Base-by-base conservation (phyloP, 2,888 invertebrate species). In the Zele albiditarsus region DNA sequence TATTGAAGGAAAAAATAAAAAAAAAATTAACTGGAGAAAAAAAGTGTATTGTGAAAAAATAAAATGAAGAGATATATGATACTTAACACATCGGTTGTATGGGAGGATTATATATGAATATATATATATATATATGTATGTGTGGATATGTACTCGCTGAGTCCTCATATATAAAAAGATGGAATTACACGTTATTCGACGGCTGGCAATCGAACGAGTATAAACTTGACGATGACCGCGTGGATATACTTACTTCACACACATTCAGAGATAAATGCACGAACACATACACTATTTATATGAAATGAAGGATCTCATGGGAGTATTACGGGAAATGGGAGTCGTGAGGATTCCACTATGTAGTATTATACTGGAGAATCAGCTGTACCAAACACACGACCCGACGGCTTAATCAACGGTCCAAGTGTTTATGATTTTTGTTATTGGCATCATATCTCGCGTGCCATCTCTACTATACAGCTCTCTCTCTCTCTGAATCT, bases 371-470 rank as follows among this genome's bases (percentile, higher is more conserved):
- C 3, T 46, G 20, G 53, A 53, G 53, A 53, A 53, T 53, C 53
- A 53, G 23, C 8, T 20, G 20, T 20, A 53, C 53, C 20, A 53
- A 38, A 53, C 76, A 78, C 80, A 80, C 83, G 82, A 81, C 80
- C 79, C 80, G 79, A 80, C 82, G 81, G 84, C 86, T 88, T 89
- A 89, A 89, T 89, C 89, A 89, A 89, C 87, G 84, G 83, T 87
- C 86, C 88, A 84, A 87, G 89, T 88, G 89, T 89, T 89, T 89
- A 89, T 89, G 89, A 89, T 89, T 89, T 89, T 89, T 89, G 86
- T 88, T 89, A 89, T 89, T 88, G 89, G 86, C 80, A 82, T 87
- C 86, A 82, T 88, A 88, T 88, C 85, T 85, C 73, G 23, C 65
- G 65, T 57, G 70, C 27, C 70, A 53, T 67, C 75, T 76, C 70